Evolutionary conservation across 2,113 vertebrate genomes (phyloP), one percentile per base, ranked within the genome.

Genomic region (Bucco capensis): DNA sequence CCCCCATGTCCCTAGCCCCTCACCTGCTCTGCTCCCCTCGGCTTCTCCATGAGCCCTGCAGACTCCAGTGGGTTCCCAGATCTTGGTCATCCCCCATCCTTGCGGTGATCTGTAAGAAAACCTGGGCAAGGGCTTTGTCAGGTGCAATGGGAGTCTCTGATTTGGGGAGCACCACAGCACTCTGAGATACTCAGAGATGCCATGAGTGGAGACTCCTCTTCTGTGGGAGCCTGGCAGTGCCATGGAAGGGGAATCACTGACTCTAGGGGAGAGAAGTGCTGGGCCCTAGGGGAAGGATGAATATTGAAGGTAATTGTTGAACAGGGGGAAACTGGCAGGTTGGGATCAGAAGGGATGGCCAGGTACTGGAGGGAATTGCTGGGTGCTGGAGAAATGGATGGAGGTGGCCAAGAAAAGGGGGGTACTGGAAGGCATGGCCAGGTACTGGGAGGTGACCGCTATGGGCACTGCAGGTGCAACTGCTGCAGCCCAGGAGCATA

Each of bases 71-170:
- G 16, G 19, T 12, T 64, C 61, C 23, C 7, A 18, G 40, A 21
- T 51, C 19, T 56, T 57, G 9, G 7, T 73, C 28, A 19, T 10
- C 17, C 10, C 17, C 12, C 19, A 16, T 61, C n/a, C 65, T 73
- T 2, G 0, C 56, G 14, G 53, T 19, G 53, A 9, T 58, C n/a
- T 3, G 2, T 8, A 24, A 37, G 31, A 80, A 7, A 61, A 19
- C 27, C 27, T 24, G 27, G n/a, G 50, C 18, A 84, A 81, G 23
- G 30, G 19, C 27, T 78, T 61, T 61, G 54, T 35, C 9, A 33
- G 19, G 11, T 57, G 16, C 51, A 54, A 6, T 2, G 3, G 25
- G 51, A 15, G 8, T 24, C 28, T 71, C 40, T 46, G 37, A 33
- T 74, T 25, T 71, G 65, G n/a, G 27, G 47, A 50, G 13, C 51